Base-by-base conservation (phyloP, 2,888 invertebrate genomes). In the Brenthis hecate region DNA sequence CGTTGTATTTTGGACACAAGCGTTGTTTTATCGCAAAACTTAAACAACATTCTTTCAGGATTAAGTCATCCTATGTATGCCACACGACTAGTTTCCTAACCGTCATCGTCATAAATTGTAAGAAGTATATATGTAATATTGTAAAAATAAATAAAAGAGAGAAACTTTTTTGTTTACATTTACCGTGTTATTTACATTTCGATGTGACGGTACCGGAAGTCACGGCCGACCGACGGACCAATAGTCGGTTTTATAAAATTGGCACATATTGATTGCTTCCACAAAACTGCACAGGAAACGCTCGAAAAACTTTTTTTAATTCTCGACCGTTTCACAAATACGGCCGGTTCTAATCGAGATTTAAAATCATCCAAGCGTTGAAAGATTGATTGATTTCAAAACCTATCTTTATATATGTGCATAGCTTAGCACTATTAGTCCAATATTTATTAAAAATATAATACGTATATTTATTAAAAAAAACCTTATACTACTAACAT, bases 201-300 rank as follows among this genome's bases (percentile, higher is more conserved):
- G n/a, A 3, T 61, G 51, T 51, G 4, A 53, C 51, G 32, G 14
- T 36, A 36, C 13, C 36, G 32, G 36, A 53, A 62, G 36, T 53
- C 61, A 53, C 16, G 53, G 51, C 28, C 61, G 50, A 28, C 58
- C 23, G 60, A 50, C 60, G 60, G 48, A 32, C 53, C 32, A 36
- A 62, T 62, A 62, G 36, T 62, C 61, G 61, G 55, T 61, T 56
- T 56, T 56, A 67, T 60, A 61, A 60, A 61, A 47, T 16, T 55
- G 66, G 66, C 54, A 54, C 63, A 75, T 69, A 69, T 72, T 68
- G 71, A 66, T 72, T 72, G 69, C 60, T 69, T 66, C 64, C 69
- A 66, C 71, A 60, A 64, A 61, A 68, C 68, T 68, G 68, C 63
- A 69, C 68, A 57, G 66, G 70, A 66, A 68, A 60, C 68, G 68